phyloP scores from a whole-genome alignment of 2,113 vertebrate genomes.

The Hyaena hyaena region DNA sequence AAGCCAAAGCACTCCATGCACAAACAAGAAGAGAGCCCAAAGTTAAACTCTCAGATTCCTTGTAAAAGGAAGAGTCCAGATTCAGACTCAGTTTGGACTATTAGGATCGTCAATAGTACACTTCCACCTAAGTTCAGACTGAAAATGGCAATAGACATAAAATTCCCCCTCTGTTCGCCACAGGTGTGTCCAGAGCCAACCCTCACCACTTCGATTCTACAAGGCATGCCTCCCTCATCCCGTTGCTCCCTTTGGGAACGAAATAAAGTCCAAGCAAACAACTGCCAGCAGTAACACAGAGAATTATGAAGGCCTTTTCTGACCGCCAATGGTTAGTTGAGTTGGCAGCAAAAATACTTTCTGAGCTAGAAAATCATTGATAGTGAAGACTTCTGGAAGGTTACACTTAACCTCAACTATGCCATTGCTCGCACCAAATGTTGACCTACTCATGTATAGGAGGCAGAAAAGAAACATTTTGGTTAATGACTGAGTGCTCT shows the following conservation, averaged over 20 bases:
- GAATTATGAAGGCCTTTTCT: background rate
- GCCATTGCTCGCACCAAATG: background rate
- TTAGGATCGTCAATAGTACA: background rate
- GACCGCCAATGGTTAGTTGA: background rate
- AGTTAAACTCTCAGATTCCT: background rate
- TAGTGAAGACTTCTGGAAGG: background rate
- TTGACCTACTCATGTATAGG: background rate
- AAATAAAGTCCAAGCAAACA: background rate
- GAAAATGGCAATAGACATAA: background rate
- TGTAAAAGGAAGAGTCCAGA: background rate
- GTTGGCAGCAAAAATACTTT: background rate
- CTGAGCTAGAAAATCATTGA: background rate
- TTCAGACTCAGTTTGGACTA: background rate
- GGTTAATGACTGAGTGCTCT: background rate
- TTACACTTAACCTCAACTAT: background rate
- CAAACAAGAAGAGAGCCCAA: background rate
- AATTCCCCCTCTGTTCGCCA: background rate
- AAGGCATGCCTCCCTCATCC: background rate
- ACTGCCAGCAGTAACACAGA: background rate
- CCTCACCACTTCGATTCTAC: background rate
- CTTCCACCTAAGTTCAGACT: background rate
- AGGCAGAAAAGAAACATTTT: background rate
- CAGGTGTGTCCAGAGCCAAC: background rate
- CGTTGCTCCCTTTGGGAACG: background rate
- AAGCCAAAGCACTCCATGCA: background rate